Evolutionary conservation across 2,888 invertebrate species (phyloP).

Genomic region (Orchestes rusci): DNA sequence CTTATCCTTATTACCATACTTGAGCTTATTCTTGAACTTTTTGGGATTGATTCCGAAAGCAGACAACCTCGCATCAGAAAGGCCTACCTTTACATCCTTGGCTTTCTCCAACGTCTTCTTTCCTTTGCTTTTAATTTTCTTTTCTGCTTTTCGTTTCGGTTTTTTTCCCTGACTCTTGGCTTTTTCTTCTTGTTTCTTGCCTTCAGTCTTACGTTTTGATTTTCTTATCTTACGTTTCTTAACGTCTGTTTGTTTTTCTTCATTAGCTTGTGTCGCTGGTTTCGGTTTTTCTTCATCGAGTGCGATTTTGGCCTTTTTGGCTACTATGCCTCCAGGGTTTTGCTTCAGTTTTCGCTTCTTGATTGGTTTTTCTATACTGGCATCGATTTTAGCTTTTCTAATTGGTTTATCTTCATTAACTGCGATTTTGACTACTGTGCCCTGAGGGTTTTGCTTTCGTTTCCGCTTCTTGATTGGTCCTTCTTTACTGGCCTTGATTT

Average conservation of each 20-base stretch:
- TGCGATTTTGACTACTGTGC: too few species aligned
- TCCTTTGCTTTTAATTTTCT: constrained; percentile 17
- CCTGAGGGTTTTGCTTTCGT: too few species aligned
- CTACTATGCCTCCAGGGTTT: too few species aligned
- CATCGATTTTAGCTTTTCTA: too few species aligned
- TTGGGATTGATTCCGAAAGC: constrained; percentile 92
- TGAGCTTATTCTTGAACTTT: constrained; percentile 72
- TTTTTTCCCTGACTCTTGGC: neutral
- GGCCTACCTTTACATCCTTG: constrained; percentile 30
- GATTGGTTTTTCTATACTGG: too few species aligned
- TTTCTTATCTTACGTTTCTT: neutral
- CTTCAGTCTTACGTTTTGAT: neutral
- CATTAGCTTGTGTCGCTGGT: too few species aligned
- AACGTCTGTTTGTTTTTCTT: constrained; percentile 17
- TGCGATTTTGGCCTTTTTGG: too few species aligned
- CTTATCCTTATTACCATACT: constrained; percentile 44
- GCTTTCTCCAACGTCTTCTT: constrained; percentile 31
- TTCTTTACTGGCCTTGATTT: too few species aligned
- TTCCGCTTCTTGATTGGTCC: too few species aligned
- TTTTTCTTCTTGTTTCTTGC: neutral
- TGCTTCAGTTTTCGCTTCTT: too few species aligned
- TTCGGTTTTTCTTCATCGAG: too few species aligned
- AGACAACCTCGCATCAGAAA: constrained; percentile 74
- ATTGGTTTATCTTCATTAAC: neutral
- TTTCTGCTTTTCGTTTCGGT: constrained; percentile 21